Conservation (phyloP, 2,888 invertebrate genomes). For the Catocala fraxini region DNA sequence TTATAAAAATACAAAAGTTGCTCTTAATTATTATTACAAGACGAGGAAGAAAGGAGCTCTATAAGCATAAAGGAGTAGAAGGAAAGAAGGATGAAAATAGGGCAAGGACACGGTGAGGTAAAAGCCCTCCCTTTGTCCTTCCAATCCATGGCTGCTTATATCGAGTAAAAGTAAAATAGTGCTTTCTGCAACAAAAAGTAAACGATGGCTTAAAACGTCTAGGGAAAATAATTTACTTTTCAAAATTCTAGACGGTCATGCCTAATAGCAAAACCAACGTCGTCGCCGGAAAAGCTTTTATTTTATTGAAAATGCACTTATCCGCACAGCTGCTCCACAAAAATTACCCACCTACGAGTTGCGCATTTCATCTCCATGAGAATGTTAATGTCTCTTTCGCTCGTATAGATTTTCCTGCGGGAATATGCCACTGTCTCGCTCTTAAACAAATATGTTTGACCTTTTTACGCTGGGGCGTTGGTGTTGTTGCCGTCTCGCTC, state of each 20-base stretch:
- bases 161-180: constrained; percentile 1
- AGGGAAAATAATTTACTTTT: constrained; percentile 27
- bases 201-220: constrained; percentile 7
- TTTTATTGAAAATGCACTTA: constrained; percentile 70
- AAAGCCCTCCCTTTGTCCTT: constrained; percentile 1
- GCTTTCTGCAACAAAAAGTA: constrained; percentile 9
- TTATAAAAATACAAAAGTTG: not conserved
- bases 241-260: constrained; percentile 31
- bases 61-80: not conserved
- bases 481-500: constrained; percentile 34
- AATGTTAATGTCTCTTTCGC: constrained; percentile 48
- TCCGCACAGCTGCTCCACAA: constrained; percentile 63
- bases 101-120: constrained; percentile 1
- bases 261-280: constrained; percentile 36
- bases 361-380: constrained; percentile 58
- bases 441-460: constrained; percentile 35
- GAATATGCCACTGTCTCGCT: constrained; percentile 18
- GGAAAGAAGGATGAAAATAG: not conserved
- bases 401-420: constrained; percentile 29
- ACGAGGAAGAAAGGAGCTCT: not conserved
- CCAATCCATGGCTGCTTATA: not conserved
- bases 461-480: constrained; percentile 39
- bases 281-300: constrained; percentile 54
- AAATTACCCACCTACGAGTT: constrained; percentile 59
- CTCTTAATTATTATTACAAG: not conserved